These are phyloP conservation scores for Drosophila pectinifera DNA, from an alignment of 1,140 invertebrate genomes.

Conservation along the genomic window DNA sequence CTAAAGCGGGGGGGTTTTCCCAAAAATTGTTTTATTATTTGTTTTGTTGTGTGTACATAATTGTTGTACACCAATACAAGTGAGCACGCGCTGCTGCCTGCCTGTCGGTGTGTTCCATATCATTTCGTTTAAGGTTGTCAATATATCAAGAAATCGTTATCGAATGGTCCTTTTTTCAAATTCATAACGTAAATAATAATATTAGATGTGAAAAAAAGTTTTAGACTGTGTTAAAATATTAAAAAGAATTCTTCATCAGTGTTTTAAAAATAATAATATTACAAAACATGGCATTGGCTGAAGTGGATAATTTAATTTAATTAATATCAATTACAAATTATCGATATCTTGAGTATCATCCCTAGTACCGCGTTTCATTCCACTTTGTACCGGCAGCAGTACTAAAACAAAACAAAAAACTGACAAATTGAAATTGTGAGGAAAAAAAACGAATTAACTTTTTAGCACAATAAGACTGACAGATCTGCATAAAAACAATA, in stretches of 20 bases:
- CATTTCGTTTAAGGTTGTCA: background rate
- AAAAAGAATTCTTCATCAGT: background rate
- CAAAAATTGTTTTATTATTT: slow-evolving; percentile 43
- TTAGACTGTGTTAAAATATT: background rate
- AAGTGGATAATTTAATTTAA: background rate
- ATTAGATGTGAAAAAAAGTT: background rate
- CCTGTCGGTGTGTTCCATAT: slow-evolving; percentile 42
- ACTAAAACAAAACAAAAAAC: slow-evolving; percentile 30
- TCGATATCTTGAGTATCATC: background rate
- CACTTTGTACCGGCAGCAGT: slow-evolving; percentile 14
- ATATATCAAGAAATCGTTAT: background rate
- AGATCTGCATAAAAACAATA: slow-evolving; percentile 25
- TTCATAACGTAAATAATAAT: background rate
- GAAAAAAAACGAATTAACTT: slow-evolving; percentile 18
- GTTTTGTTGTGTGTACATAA: slow-evolving; percentile 63
- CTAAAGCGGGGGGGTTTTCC: slow-evolving; percentile 38
- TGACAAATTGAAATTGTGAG: slow-evolving; percentile 1
- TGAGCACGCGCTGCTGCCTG: slow-evolving; percentile 3
- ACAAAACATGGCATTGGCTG: background rate
- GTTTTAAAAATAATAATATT: background rate
- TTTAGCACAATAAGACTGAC: slow-evolving; percentile 16
- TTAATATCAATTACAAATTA: slow-evolving; percentile 2
- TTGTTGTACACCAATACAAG: slow-evolving; percentile 47
- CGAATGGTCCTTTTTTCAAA: background rate
- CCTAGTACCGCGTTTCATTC: slow-evolving; percentile 6